These are phyloP conservation scores for Esox masquinongy DNA, from an alignment of 2,797 vertebrate genomes.

Conservation along the genomic window DNA sequence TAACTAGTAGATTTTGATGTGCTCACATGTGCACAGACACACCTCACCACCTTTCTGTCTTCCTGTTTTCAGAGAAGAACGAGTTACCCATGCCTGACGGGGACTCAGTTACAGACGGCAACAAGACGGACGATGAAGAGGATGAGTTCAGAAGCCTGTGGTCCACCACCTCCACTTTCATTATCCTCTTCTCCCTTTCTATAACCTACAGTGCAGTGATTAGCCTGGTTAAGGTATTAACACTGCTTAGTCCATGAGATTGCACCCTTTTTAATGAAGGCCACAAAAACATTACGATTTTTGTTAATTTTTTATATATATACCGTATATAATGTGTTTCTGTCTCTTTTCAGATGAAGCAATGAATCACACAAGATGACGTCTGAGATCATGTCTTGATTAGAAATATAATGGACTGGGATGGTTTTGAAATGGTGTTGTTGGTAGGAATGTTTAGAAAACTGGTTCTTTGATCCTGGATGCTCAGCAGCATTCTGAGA, in stretches of 20 bases:
- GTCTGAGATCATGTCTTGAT: neutral
- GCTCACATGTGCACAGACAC: neutral
- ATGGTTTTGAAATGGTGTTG: neutral
- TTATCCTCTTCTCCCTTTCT: slow-evolving; percentile 63
- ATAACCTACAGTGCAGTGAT: slow-evolving; percentile 51
- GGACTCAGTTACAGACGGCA: slow-evolving; percentile 14
- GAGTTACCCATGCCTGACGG: no score
- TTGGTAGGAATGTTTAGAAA: neutral
- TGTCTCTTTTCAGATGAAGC: slow-evolving; percentile 3
- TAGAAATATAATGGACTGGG: no score
- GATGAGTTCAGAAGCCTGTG: slow-evolving; percentile 62
- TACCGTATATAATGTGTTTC: no score
- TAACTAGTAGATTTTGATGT: no score
- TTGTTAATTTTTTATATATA: neutral
- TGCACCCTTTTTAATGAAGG: no score
- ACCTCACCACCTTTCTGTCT: neutral
- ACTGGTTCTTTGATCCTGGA: no score
- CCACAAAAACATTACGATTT: no score
- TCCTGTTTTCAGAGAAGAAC: neutral
- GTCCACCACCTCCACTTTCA: slow-evolving; percentile 58
- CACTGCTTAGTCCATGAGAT: no score
- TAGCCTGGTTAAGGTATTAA: slow-evolving; percentile 56
- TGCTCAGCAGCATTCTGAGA: no score
- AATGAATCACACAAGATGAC: neutral
- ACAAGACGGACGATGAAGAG: slow-evolving; percentile 25